Evolutionary conservation across 2,888 invertebrate species (phyloP), one percentile per base, ranked within the genome.

Genomic region (Malachius bipustulatus): DNA sequence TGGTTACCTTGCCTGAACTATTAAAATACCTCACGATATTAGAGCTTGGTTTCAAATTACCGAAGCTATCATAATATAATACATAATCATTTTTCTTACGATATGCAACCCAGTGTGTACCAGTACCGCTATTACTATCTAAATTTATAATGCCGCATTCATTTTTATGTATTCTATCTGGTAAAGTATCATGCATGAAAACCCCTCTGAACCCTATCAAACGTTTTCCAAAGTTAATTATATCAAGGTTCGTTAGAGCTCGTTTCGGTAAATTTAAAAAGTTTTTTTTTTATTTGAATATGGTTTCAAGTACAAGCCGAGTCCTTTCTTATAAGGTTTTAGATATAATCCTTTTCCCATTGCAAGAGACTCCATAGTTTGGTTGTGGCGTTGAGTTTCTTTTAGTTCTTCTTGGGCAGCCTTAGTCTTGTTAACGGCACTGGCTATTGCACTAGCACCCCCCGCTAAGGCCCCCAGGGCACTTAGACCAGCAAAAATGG

Each of bases 101-200:
- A 42, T 55, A 59, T 34, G 53, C 48, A 44, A 56, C 49, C 57
- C 59, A 56, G 47, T 62, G 57, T 11, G 56, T 54, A 6, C 59
- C 58, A 12, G 16, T 13, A 3, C 44, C 46, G 4, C 24, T 29
- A 27, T 29, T 40, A 29, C 36, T 35, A 45, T 56, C 56, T 35
- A 57, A 47, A 50, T 59, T 56, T 16, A 52, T 31, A 24, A 52
- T 42, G 2, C 38, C 51, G 33, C 47, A 47, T 42, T 57, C 57
- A 19, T 40, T 47, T 30, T 16, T 24, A 10, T 12, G 14, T 10
- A 38, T 34, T 34, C 16, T 32, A 4, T 29, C 32, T 15, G 50
- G 47, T 39, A 48, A 42, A 4, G 8, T 34, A 36, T 50, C 42
- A 36, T 49, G 26, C 49, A 54, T 54, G 36, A 46, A 56, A 8